Percentiles rank a stretch among this genome's conserved stretches.
Conservation (phyloP, 2,797 vertebrate genomes). For the Macroramphosus scolopax region DNA sequence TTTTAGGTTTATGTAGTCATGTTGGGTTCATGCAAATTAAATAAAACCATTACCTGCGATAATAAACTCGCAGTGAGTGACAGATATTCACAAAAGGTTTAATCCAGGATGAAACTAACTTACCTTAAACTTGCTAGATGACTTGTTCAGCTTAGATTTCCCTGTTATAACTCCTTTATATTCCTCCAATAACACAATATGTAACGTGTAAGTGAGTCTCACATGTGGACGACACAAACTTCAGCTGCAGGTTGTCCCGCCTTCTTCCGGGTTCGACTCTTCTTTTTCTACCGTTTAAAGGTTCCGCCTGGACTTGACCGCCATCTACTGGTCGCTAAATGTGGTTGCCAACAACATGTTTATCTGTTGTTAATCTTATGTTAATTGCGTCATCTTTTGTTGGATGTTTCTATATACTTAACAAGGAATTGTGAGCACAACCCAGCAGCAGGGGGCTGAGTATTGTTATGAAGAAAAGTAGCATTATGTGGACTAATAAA, state of each 20-base stretch:
- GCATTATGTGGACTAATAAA: too few relatives aligned
- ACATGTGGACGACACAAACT: conserved; percentile 26
- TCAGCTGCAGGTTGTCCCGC: background rate
- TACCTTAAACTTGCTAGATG: conserved; percentile 28
- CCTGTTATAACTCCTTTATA: background rate
- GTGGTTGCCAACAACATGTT: too few relatives aligned
- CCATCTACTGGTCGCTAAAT: conserved; percentile 10
- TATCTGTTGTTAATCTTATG: too few relatives aligned
- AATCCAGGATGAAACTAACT: background rate
- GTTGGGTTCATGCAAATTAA: background rate
- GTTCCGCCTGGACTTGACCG: accelerated
- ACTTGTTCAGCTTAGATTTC: conserved; percentile 3
- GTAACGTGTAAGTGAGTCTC: background rate
- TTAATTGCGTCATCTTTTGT: too few relatives aligned
- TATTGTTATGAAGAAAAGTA: too few relatives aligned
- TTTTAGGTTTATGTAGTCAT: too few relatives aligned
- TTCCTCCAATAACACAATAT: background rate
- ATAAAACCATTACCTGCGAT: background rate
- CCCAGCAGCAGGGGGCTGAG: too few relatives aligned
- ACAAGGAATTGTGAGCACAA: too few relatives aligned
- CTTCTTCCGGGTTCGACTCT: conserved; percentile 20
- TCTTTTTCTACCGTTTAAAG: accelerated
- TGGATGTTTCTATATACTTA: too few relatives aligned
- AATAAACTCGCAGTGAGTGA: background rate
- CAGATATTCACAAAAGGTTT: too few relatives aligned